These are phyloP conservation scores for Cotesia glomerata DNA, from an alignment of 1,140 invertebrate species.

Conservation along the genomic window DNA sequence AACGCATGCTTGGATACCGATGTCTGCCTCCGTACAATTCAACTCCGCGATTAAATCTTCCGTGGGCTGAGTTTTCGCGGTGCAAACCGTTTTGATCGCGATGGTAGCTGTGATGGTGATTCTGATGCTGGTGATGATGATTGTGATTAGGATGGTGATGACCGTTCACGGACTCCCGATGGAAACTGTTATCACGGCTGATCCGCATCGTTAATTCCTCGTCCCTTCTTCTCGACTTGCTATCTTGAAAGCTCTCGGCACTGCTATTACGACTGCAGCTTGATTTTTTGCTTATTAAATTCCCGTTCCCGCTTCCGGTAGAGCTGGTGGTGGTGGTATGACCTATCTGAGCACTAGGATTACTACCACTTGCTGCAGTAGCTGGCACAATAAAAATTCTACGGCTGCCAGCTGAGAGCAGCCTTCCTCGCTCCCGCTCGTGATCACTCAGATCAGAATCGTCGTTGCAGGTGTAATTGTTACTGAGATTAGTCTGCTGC, in stretches of 20 bases:
- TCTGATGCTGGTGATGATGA: no score
- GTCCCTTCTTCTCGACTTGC: not conserved
- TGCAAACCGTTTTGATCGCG: slow-evolving; percentile 10
- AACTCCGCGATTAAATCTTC: slow-evolving; percentile 31
- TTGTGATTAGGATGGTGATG: not conserved
- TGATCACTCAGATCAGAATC: slow-evolving; percentile 43
- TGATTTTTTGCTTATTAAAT: slow-evolving; percentile 22
- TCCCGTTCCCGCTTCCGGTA: slow-evolving; percentile 23
- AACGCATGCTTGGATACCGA: slow-evolving; percentile 49
- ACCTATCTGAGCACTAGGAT: no score
- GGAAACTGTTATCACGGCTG: not conserved
- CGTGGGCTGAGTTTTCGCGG: slow-evolving; percentile 28
- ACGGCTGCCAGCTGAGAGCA: slow-evolving; percentile 38
- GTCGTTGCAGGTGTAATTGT: no score
- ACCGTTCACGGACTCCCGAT: not conserved
- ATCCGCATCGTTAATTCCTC: not conserved
- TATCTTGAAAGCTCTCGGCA: slow-evolving; percentile 45
- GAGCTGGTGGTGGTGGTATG: no score
- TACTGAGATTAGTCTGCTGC: slow-evolving; percentile 26
- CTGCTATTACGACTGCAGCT: slow-evolving; percentile 37
- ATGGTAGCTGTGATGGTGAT: no score
- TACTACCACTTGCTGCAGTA: slow-evolving; percentile 3
- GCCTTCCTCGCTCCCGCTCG: slow-evolving; percentile 40
- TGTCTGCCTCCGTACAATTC: slow-evolving; percentile 38
- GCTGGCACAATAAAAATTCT: slow-evolving; percentile 38